Evolutionary conservation across 64 coral and sea anemone species (phyloP).

Genomic region (Acropora yongei): DNA sequence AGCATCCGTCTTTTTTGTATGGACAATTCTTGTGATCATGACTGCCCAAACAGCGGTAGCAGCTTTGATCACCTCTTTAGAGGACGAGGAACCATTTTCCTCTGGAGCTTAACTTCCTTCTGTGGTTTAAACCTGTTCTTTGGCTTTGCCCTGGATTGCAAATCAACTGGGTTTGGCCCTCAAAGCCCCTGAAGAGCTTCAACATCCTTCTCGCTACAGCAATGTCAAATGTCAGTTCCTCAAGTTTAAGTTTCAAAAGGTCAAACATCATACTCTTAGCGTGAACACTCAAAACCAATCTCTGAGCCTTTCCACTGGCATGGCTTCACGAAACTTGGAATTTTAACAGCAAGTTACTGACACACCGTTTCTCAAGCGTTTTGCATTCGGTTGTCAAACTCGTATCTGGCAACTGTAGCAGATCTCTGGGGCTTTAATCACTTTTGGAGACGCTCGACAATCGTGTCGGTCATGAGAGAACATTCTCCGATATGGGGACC

Average conservation of each 20-base stretch:
- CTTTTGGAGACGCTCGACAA: constrained; percentile 11
- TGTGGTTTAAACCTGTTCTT: constrained; percentile 12
- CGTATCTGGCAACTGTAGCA: constrained; percentile 66
- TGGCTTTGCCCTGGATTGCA: constrained; percentile 11
- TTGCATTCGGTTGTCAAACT: constrained; percentile 45
- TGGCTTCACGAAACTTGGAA: constrained; percentile 58
- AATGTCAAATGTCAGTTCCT: constrained; percentile 73
- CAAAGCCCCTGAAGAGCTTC: constrained; percentile 16
- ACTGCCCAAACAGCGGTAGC: constrained; percentile 53
- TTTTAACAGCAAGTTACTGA: constrained; percentile 58
- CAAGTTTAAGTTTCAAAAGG: constrained; percentile 53
- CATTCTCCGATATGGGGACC: neutral
- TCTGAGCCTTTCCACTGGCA: constrained; percentile 47
- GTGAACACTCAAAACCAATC: constrained; percentile 52
- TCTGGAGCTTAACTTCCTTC: constrained; percentile 29
- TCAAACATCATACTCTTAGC: constrained; percentile 57
- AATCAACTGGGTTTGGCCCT: neutral
- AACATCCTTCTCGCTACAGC: constrained; percentile 70
- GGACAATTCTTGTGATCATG: constrained; percentile 52
- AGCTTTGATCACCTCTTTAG: constrained; percentile 20
- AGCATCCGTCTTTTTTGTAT: constrained; percentile 54
- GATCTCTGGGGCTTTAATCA: constrained; percentile 71
- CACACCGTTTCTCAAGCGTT: constrained; percentile 45
- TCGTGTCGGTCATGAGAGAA: constrained; percentile 40
- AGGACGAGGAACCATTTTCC: neutral